Conservation (phyloP, 2,113 vertebrate genomes). For the Sinocyclocheilus maitianheensis region DNA sequence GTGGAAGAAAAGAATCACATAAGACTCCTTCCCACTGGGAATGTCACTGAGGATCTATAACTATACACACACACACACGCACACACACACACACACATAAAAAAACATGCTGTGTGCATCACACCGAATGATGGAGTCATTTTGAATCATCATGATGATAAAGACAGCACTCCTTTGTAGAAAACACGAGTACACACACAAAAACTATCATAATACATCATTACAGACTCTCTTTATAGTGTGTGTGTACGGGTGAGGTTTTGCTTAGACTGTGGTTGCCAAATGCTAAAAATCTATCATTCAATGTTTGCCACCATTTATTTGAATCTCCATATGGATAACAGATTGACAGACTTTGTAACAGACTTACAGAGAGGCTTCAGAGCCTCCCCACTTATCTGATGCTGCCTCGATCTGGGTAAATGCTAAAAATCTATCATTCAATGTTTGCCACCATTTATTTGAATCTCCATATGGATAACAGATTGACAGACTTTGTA, state of each 20-base stretch:
- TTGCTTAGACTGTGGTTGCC: not conserved
- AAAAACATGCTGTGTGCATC: conserved; percentile 20
- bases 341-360: conserved; percentile 6
- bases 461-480: conserved; percentile 11
- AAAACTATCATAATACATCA: not conserved
- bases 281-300: not conserved
- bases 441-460: not conserved
- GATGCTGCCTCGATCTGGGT: conserved; percentile 37
- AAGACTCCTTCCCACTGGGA: conserved; percentile 74
- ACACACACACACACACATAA: conserved; percentile 25
- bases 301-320: not conserved
- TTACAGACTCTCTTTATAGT: not conserved
- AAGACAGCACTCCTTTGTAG: conserved; percentile 33
- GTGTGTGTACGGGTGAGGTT: not conserved
- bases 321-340: conserved; percentile 11
- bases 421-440: not conserved
- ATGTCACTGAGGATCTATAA: conserved; percentile 70
- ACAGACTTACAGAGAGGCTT: conserved; percentile 27
- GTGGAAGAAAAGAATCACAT: conserved; percentile 53
- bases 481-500: conserved; percentile 6
- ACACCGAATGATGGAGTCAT: conserved; percentile 61
- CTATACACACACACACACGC: conserved; percentile 25
- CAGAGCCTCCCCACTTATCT: conserved; percentile 20
- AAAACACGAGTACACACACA: not conserved
- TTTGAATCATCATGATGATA: conserved; percentile 64